Evolutionary conservation across 2,797 vertebrate genomes (phyloP).

Genomic region (Columba guinea): DNA sequence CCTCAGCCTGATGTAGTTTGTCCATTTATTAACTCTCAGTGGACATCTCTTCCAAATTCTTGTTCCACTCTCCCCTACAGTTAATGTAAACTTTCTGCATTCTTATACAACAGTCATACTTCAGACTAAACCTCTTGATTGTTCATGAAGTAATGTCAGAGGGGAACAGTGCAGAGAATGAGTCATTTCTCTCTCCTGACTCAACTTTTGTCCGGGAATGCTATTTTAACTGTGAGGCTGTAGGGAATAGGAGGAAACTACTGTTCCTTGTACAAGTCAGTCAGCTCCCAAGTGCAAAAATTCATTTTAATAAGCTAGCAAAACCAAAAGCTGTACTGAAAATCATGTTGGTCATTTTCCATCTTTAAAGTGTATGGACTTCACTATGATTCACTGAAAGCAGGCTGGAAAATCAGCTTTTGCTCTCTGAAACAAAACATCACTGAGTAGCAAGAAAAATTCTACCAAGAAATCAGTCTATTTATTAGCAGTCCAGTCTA

Average conservation of each 20-base stretch:
- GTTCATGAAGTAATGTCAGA: slow-evolving; percentile 1
- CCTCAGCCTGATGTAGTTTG: not conserved
- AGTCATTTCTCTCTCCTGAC: slow-evolving; percentile 39
- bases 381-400: not conserved
- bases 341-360: not conserved
- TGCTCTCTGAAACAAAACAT: not conserved
- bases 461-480: not conserved
- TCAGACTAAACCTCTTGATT: not conserved
- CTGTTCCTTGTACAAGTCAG: not conserved
- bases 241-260: not conserved
- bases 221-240: not conserved
- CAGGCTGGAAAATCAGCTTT: not conserved
- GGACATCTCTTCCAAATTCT: not conserved
- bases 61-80: not conserved
- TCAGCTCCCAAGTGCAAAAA: not conserved
- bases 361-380: not conserved
- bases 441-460: not conserved
- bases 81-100: not conserved
- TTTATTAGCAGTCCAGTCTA: not conserved
- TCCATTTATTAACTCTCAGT: not conserved
- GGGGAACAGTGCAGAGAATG: not conserved
- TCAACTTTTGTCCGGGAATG: not conserved
- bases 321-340: slow-evolving; percentile 5
- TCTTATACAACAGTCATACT: not conserved
- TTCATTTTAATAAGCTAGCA: not conserved